Base-by-base conservation (phyloP, 2,797 vertebrate genomes). In the Lagothrix lagotricha region DNA sequence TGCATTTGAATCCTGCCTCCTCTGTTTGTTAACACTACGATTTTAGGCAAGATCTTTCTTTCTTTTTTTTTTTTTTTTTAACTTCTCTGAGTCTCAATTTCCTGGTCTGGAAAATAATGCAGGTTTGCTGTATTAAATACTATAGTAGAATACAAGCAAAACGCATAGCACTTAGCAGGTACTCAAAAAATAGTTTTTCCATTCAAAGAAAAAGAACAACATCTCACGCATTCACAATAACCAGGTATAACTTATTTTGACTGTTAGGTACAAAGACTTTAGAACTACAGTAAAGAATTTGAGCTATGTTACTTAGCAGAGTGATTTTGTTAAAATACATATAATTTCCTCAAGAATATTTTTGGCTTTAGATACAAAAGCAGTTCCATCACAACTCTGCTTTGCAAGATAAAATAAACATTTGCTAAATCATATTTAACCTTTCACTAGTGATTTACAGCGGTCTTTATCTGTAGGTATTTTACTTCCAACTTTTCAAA, bases 241-340 rank as follows among this genome's bases (percentile, higher is more conserved):
- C 41, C 72, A 94, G 39, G 72, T 70, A 7, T 82, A 75, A 81
- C 57, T 92, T 92, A 93, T 86, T 96, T 96, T 93, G 61, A 83
- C 28, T 5, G 9, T 36, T 36, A 39, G 20, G 4, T 81, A n/a
- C 67, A 94, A 92, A 95, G 50, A 24, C 39, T 95, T 92, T 75
- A 92, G 75, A 94, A 96, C 80, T 48, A 54, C 7, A 75, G 36
- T 57, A 84, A 96, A 57, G 85, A 91, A 97, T 96, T 52, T 96
- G 80, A 95, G 48, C 39, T 97, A 90, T 82, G 83, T 50, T 81
- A 46, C 13, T 84, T 88, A 77, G 48, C 52, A 97, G 77, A 86
- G 48, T 64, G 67, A 92, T 90, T 96, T 97, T 86, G 94, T 97
- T 93, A 95, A 97, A 94, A 97, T 88, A 76, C 17, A 33, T 52